Evolutionary conservation across 92 coral and sea anemone genomes (phyloP).

Genomic region (Zoanthus sansibaricus): DNA sequence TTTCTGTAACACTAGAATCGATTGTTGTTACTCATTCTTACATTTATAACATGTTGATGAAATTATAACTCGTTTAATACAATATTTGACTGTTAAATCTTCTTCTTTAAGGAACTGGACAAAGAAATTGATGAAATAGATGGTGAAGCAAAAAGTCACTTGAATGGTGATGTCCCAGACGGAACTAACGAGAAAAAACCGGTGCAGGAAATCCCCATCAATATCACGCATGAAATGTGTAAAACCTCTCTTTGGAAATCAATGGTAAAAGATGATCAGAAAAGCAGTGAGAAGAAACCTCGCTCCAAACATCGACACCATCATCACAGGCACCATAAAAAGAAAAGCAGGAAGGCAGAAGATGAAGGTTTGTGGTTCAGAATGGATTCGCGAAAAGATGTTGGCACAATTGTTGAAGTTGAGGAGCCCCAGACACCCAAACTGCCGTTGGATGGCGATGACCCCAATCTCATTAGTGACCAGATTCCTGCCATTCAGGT

Average conservation of each 20-base stretch:
- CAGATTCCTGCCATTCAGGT: conserved; percentile 46
- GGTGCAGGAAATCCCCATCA: conserved; percentile 72
- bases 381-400: conserved; percentile 54
- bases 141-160: conserved; percentile 48
- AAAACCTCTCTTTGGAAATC: conserved; percentile 92
- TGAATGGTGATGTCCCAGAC: conserved; percentile 47
- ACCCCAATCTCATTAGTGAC: conserved; percentile 44
- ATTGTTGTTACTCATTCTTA: no score
- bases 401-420: conserved; percentile 27
- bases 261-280: conserved; percentile 77
- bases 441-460: background rate
- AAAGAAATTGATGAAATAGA: conserved; percentile 10
- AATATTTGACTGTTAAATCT: background rate
- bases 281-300: conserved; percentile 45
- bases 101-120: conserved; percentile 27
- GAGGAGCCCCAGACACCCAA: conserved; percentile 46
- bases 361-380: conserved; percentile 82
- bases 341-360: conserved; percentile 50
- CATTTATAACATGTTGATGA: no score
- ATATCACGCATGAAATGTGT: conserved; percentile 92
- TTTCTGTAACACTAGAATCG: background rate
- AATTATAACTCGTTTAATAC: no score
- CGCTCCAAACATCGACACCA: conserved; percentile 69
- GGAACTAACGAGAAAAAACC: conserved; percentile 69
- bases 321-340: conserved; percentile 50